These are phyloP conservation scores for Hemistola chrysoprasaria DNA, from an alignment of 2,888 invertebrate species.

Conservation along the genomic window DNA sequence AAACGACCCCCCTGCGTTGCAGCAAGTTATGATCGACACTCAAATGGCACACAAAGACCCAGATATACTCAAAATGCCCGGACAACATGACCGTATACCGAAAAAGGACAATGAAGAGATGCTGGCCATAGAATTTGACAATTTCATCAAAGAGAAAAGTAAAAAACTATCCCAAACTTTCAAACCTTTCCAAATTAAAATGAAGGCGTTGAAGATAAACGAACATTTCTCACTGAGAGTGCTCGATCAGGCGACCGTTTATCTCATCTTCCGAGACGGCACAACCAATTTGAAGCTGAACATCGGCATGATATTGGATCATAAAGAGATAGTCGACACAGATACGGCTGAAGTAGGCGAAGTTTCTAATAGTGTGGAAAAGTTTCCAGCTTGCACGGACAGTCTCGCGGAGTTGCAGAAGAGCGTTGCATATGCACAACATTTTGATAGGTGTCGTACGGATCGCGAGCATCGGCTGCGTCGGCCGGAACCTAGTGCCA, in stretches of 20 bases:
- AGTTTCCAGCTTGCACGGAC: slow-evolving; percentile 55
- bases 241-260: slow-evolving; percentile 66
- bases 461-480: slow-evolving; percentile 52
- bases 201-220: slow-evolving; percentile 74
- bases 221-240: slow-evolving; percentile 67
- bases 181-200: slow-evolving; percentile 71
- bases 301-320: slow-evolving; percentile 75
- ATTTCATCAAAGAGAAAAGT: slow-evolving; percentile 69
- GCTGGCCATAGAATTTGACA: slow-evolving; percentile 71
- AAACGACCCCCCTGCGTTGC: slow-evolving; percentile 70
- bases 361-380: slow-evolving; percentile 48
- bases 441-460: slow-evolving; percentile 44
- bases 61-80: slow-evolving; percentile 52
- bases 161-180: slow-evolving; percentile 63
- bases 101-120: slow-evolving; percentile 64
- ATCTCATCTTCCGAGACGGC: slow-evolving; percentile 66
- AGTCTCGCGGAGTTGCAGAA: slow-evolving; percentile 61
- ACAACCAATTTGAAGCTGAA: slow-evolving; percentile 64
- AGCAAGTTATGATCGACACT: slow-evolving; percentile 74
- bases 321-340: slow-evolving; percentile 74
- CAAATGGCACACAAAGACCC: slow-evolving; percentile 67
- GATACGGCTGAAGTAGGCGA: slow-evolving; percentile 58
- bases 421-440: slow-evolving; percentile 55
- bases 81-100: slow-evolving; percentile 32
- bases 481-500: slow-evolving; percentile 38